Percentiles rank a stretch among this genome's conserved stretches.
These are phyloP conservation scores for Lasioglossum villosulum DNA, from an alignment of 2,888 invertebrate species.

Conservation along the genomic window DNA sequence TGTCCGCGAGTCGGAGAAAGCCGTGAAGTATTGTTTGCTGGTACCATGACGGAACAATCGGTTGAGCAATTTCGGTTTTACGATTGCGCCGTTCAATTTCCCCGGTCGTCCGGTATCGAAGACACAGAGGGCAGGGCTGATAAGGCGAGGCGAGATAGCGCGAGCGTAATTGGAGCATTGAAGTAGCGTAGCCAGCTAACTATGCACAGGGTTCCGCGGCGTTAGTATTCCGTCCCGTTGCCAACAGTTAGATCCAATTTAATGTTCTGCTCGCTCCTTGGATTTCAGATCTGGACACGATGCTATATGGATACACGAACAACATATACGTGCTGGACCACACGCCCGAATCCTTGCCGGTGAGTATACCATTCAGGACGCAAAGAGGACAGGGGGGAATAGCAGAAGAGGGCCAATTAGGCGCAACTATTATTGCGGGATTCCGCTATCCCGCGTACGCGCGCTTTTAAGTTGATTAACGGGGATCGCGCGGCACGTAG, in stretches of 20 bases:
- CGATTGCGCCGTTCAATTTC: slow-evolving; percentile 37
- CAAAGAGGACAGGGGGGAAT: not conserved
- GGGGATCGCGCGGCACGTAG: slow-evolving; percentile 31
- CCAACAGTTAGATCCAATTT: slow-evolving; percentile 64
- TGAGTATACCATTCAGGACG: slow-evolving; percentile 71
- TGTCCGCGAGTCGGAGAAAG: not conserved
- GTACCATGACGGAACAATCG: not conserved
- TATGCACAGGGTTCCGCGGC: slow-evolving; percentile 25
- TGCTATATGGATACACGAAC: slow-evolving; percentile 83
- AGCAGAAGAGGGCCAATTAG: slow-evolving; percentile 40
- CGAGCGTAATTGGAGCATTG: slow-evolving; percentile 55
- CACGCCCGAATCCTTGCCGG: slow-evolving; percentile 82
- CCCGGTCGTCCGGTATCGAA: not conserved
- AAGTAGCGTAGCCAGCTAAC: slow-evolving; percentile 42
- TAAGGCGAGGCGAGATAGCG: slow-evolving; percentile 34
- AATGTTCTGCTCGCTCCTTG: slow-evolving; percentile 61
- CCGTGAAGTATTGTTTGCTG: not conserved
- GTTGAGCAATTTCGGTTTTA: slow-evolving; percentile 16
- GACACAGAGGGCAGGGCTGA: slow-evolving; percentile 22
- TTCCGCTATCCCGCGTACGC: not conserved
- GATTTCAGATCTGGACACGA: slow-evolving; percentile 82
- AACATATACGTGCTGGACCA: slow-evolving; percentile 83
- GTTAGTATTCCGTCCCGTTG: slow-evolving; percentile 48
- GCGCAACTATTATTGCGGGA: slow-evolving; percentile 37
- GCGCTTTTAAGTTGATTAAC: slow-evolving; percentile 23